Evolutionary conservation across 1,140 invertebrate genomes (phyloP).

Genomic region (Trichonephila clavata): DNA sequence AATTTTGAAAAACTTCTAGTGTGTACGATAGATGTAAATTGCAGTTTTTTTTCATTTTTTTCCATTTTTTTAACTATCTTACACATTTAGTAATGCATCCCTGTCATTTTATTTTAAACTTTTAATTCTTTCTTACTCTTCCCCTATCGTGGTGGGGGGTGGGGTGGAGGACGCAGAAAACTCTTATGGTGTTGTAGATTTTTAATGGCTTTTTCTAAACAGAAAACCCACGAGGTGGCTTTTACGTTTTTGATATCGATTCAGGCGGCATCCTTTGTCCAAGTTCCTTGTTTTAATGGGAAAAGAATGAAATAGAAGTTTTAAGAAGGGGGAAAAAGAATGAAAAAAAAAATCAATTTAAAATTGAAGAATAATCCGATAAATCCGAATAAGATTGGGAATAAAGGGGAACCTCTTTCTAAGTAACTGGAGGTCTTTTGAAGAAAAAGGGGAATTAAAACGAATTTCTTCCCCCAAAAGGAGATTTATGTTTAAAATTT

Average conservation of each 20-base stretch:
- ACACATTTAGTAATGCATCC: not conserved
- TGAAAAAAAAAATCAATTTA: conserved; percentile 70
- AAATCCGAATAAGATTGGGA: conserved; percentile 71
- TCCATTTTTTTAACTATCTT: not conserved
- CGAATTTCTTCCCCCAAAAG: conserved; percentile 9
- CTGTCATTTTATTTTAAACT: conserved; percentile 67
- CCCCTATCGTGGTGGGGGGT: not conserved
- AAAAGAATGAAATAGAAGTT: conserved; percentile 72
- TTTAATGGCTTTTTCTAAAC: conserved; percentile 68
- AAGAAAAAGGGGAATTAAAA: conserved; percentile 57
- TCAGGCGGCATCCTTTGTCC: conserved; percentile 35
- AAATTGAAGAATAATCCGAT: conserved; percentile 74
- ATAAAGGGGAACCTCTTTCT: conserved; percentile 62
- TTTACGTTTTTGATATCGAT: conserved; percentile 67
- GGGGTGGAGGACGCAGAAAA: not conserved
- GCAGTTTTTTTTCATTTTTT: not conserved
- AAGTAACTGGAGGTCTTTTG: conserved; percentile 22
- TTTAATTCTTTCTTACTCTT: conserved; percentile 52
- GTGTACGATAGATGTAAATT: conserved; percentile 42
- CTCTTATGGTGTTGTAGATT: conserved; percentile 62
- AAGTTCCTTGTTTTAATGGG: conserved; percentile 62
- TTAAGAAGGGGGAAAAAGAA: not conserved
- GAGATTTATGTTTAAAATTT: conserved; percentile 34
- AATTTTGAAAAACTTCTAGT: conserved; percentile 27
- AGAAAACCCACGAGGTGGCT: conserved; percentile 44